Percentiles rank a stretch among this genome's conserved stretches.
Conservation (phyloP, 2,888 invertebrate genomes). For the Lottia scabra region DNA sequence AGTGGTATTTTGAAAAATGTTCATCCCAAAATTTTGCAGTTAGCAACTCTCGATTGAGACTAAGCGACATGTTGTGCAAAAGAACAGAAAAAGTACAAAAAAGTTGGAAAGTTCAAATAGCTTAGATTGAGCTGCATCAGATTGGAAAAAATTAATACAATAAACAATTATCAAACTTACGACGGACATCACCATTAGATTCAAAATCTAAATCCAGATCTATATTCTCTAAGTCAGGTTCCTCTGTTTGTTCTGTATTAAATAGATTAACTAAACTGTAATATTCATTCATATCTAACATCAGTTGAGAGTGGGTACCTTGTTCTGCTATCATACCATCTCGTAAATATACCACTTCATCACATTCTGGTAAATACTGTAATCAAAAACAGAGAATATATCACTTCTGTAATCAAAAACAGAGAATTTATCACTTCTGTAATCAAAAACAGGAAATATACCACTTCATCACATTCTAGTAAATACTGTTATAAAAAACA, state of each 20-base stretch:
- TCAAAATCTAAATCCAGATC: constrained; percentile 63
- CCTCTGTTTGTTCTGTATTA: constrained; percentile 39
- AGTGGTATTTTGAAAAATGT: too few relatives aligned
- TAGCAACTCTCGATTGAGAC: too few relatives aligned
- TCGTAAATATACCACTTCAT: constrained; percentile 74
- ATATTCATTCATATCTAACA: constrained; percentile 68
- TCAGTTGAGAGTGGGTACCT: constrained; percentile 73
- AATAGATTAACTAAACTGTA: constrained; percentile 59
- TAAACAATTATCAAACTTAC: constrained; percentile 11
- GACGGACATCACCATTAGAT: constrained; percentile 16
- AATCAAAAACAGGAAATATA: constrained; percentile 27
- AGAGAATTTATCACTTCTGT: constrained; percentile 65
- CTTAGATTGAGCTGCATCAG: too few relatives aligned
- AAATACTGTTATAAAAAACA: too few relatives aligned
- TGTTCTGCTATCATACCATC: constrained; percentile 73
- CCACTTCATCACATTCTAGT: too few relatives aligned
- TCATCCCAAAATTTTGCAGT: too few relatives aligned
- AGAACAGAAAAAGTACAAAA: too few relatives aligned
- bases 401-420: constrained; percentile 65
- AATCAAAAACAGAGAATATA: constrained; percentile 20
- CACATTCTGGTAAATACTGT: constrained; percentile 74
- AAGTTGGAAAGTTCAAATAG: too few relatives aligned
- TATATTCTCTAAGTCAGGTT: constrained; percentile 54
- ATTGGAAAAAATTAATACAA: too few relatives aligned
- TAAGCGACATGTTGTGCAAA: too few relatives aligned